Evolutionary conservation across 92 coral and sea anemone species (phyloP), one percentile per base, ranked within the genome.

Genomic region (Micromussa lordhowensis): DNA sequence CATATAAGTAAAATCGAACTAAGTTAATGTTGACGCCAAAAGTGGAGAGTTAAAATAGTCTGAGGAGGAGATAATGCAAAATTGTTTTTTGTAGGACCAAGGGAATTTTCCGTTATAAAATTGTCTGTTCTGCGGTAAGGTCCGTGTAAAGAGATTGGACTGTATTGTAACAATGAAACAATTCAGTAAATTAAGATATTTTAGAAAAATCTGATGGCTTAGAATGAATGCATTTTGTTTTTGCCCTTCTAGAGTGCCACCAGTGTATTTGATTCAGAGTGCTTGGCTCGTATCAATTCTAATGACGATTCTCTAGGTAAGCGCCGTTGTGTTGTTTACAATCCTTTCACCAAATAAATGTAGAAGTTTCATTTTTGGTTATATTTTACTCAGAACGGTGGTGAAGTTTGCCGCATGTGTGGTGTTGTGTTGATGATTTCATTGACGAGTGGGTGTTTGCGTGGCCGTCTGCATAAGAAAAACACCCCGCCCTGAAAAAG

Each of bases 261-360:
- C 21, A 94, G 96, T 88, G 94, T 92, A 55, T 92, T 86, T 87
- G 98, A 94, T 87, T 91, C 96, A 4, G 96, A 94, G 81, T 90
- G 97, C 66, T 30, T 95, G 30, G 98, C 96, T 30, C 93, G 98
- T 32, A 78, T 95, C 10, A 85, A 94, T 71, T 84, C 95, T 0
- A 91, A 95, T n/a, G 96, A 94, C 64, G 98, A 95, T 59, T 96
- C 96, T 22, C 63, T 96, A 15, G 97, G 99, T 97, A 75, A 73
- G 88, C 74, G 12, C 51, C 1, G n/a, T 7, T 18, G 18, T 24
- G 1, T 5, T 51, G 17, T 6, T 35, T 24, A 32, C 36, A 14
- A 18, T 34, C 29, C 6, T 21, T 34, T 38, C 14, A 12, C 28
- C 21, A 3, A 18, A 21, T 14, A 35, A 34, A 16, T 3, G 21